These are phyloP conservation scores for Lagria hirta DNA, from an alignment of 2,888 invertebrate species.

Conservation along the genomic window DNA sequence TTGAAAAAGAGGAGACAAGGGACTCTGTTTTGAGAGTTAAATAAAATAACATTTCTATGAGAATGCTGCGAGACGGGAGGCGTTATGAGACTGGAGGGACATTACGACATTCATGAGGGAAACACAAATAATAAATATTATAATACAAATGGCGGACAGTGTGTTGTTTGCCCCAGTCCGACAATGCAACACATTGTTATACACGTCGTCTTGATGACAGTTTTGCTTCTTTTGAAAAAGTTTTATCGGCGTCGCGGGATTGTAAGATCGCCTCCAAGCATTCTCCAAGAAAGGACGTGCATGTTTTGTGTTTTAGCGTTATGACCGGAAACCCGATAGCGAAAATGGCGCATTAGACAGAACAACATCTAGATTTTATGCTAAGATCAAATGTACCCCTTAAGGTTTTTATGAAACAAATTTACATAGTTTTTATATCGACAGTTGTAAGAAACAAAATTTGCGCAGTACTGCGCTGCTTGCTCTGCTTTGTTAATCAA, in stretches of 20 bases:
- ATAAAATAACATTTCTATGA: conserved; percentile 54
- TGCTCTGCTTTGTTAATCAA: too few relatives aligned
- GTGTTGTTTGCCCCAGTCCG: conserved; percentile 41
- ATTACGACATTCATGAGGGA: conserved; percentile 50
- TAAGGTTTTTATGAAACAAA: too few relatives aligned
- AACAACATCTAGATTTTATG: too few relatives aligned
- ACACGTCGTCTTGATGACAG: conserved; percentile 52
- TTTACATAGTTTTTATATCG: too few relatives aligned
- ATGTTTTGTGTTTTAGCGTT: too few relatives aligned
- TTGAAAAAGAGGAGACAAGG: conserved; percentile 53
- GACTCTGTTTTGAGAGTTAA: conserved; percentile 51
- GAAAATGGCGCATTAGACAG: too few relatives aligned
- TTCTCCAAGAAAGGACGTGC: conserved; percentile 32
- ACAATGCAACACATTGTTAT: conserved; percentile 55
- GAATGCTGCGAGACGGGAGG: conserved; percentile 42
- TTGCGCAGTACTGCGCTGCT: too few relatives aligned
- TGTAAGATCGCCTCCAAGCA: conserved; percentile 29
- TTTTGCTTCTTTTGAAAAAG: conserved; percentile 54
- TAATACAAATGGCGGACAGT: conserved; percentile 50
- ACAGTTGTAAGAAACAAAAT: too few relatives aligned
- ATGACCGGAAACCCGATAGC: too few relatives aligned
- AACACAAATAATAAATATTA: conserved; percentile 57
- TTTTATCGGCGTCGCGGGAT: conserved; percentile 51
- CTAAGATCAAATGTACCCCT: too few relatives aligned
- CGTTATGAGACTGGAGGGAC: conserved; percentile 51